Percentiles rank a stretch among this genome's conserved stretches.
Evolutionary conservation across 2,113 vertebrate genomes (phyloP).

Genomic region (Baryphthengus martii): DNA sequence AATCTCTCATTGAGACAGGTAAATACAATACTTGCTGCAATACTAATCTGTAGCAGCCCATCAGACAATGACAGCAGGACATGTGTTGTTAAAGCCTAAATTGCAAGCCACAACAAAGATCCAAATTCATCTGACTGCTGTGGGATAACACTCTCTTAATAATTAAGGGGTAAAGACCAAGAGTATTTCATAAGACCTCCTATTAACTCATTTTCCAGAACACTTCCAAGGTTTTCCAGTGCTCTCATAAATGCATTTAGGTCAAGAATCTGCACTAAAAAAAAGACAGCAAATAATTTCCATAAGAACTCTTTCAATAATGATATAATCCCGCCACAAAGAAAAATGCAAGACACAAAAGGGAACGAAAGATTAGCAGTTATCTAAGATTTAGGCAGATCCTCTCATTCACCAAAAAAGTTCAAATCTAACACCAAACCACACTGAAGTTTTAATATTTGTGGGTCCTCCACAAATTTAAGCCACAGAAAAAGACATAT

Average conservation of each 20-base stretch:
- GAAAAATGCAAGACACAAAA: not conserved
- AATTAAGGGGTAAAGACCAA: not conserved
- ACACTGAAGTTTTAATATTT: not conserved
- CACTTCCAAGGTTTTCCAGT: rapidly evolving
- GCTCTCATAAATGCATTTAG: not conserved
- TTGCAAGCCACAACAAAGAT: not conserved
- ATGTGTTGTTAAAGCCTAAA: not conserved
- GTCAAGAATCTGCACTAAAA: not conserved
- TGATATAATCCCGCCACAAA: not conserved
- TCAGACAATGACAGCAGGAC: not conserved
- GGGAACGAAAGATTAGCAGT: not conserved
- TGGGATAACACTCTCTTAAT: not conserved
- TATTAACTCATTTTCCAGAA: not conserved
- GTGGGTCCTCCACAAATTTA: not conserved
- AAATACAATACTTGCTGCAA: not conserved
- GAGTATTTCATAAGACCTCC: not conserved
- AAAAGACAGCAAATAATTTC: not conserved
- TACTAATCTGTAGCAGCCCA: not conserved
- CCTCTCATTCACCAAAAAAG: not conserved
- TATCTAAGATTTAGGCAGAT: not conserved
- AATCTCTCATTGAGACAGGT: not conserved
- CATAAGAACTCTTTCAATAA: not conserved
- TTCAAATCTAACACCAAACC: not conserved
- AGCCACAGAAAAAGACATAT: not conserved
- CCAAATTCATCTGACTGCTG: not conserved